Base-by-base conservation (phyloP, 2,797 vertebrate genomes). In the Linurgus olivaceus region DNA sequence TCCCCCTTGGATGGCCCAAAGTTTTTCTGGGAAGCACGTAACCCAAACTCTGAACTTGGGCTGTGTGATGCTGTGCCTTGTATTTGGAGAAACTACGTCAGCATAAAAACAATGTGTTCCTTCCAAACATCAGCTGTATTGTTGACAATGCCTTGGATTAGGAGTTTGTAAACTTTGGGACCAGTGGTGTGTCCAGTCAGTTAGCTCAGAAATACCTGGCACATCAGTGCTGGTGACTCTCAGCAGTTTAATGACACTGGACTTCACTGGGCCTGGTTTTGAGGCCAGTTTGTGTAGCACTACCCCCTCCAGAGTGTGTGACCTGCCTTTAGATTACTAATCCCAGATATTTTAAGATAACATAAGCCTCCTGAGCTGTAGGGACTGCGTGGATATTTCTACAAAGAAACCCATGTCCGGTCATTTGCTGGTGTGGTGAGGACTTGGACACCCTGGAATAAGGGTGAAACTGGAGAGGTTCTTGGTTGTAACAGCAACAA, bases 161-260 rank as follows among this genome's bases (percentile, higher is more conserved):
- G 50, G 55, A 65, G 57, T 83, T 77, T 89, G 63, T 89, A 57
- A 70, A 51, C 54, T 68, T 80, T 54, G 66, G 73, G 62, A 54
- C 17, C 0, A 7, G 31, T 8, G 4, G 5, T 52, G 29, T 18
- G 10, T 78, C 57, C 9, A 0, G 0, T 50, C 6, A 16, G 13
- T 59, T 66, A 35, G 59, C 84, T 76, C 45, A 58, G 58, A 75
- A 89, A 61, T 58, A 57, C 13, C 23, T 75, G 47, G 20, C 6
- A 20, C 2, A 0, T 68, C 37, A 7, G 14, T 47, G 38, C 51
- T 79, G 51, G 57, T 82, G 59, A 33, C 63, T 44, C 12, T 74
- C 61, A 61, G 52, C 68, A 65, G 21, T 0, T 2, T 31, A 40
- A 28, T 66, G 3, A 4, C 54, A 5, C 24, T 26, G 73, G 40